Evolutionary conservation across 2,888 invertebrate species (phyloP).

Genomic region (Patella pellucida): DNA sequence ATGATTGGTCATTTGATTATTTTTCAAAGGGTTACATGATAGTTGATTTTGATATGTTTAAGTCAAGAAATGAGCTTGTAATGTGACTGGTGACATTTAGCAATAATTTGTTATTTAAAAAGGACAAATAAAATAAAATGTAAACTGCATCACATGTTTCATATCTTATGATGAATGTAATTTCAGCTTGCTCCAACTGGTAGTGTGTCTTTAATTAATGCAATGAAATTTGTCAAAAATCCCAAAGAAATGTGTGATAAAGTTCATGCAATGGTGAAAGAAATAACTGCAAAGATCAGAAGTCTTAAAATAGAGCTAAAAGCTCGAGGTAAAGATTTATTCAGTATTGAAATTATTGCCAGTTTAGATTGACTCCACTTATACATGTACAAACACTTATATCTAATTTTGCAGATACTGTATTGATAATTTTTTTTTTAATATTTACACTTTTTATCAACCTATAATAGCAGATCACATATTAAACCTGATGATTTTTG

Average conservation of each 20-base stretch:
- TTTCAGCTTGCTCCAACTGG: conserved; percentile 87
- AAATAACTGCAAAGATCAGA: conserved; percentile 85
- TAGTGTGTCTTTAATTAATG: conserved; percentile 91
- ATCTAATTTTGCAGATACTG: neutral
- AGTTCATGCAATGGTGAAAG: conserved; percentile 88
- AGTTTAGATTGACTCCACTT: neutral
- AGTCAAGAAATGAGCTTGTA: no score
- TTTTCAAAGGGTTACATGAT: no score
- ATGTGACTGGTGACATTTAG: no score
- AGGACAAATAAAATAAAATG: no score
- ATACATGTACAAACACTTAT: neutral
- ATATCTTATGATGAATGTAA: neutral
- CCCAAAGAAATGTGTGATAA: conserved; percentile 93
- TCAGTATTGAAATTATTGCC: neutral
- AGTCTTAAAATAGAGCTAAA: conserved; percentile 57
- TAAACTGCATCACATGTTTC: neutral
- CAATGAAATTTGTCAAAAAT: conserved; percentile 95
- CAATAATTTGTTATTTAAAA: no score
- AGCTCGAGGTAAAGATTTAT: conserved; percentile 50
- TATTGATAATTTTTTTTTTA: neutral
- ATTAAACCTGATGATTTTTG: neutral
- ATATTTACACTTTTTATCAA: neutral
- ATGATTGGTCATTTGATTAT: no score
- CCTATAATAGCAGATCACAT: neutral
- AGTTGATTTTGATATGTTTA: no score